Base-by-base conservation (phyloP, 2,113 vertebrate genomes). In the Vulpes lagopus region DNA sequence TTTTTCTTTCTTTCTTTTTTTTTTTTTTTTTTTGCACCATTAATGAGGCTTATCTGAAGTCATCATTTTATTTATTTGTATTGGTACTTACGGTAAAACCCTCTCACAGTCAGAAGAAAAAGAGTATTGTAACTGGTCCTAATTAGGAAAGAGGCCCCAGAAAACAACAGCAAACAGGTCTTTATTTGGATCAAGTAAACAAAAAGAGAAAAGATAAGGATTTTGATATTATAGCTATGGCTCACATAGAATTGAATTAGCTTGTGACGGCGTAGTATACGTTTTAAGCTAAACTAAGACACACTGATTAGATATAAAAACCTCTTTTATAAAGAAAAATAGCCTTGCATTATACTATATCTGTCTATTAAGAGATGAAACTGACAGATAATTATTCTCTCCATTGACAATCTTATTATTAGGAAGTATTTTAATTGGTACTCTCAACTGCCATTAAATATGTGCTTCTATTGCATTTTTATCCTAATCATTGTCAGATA, bases 291-390 rank as follows among this genome's bases (percentile, higher is more conserved):
- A 73, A 71, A 71, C 35, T 59, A 55, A 76, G 38, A 59, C 20
- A 89, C 3, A 64, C 0, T 59, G 25, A 82, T 86, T 78, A 90
- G 78, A 93, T 25, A 57, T 67, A 57, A 15, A 85, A 87, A 62
- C 64, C 3, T 55, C 6, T 59, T 93, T 97, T 67, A 69, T 83
- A 81, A 95, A 64, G 22, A 53, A 84, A 93, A 17, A 76, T 78
- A 71, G 5, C 10, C 12, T 2, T 89, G 15, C 7, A 90, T 95
- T 74, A 49, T 35, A 17, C 9, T 81, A 64, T 3, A 84, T 55
- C 4, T 67, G 20, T 78, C 51, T 87, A 84, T 80, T 95, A 92
- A 94, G 23, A 83, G 27, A 84, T 91, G 78, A 82, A 97, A 95
- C 53, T 82, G 60, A 76, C 11, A 91, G 38, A 55, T 92, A 71